Conservation (phyloP, 2,113 vertebrate genomes). For the Hucho hucho region DNA sequence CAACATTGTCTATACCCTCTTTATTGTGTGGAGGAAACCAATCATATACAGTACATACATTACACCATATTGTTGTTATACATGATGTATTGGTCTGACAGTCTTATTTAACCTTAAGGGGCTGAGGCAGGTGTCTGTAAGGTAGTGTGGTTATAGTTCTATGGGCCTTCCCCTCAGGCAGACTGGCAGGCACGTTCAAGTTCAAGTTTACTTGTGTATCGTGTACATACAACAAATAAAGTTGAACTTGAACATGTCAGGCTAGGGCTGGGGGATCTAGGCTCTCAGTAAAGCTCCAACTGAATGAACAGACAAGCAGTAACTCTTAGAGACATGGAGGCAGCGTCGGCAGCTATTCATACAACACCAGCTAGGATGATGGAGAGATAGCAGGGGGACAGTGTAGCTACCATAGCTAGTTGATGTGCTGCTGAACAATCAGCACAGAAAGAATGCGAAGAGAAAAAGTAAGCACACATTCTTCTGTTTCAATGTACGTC, state of each 20-base stretch:
- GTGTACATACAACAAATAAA: too few species aligned
- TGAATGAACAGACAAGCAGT: constrained; percentile 78
- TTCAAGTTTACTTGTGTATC: too few species aligned
- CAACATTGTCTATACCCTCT: constrained; percentile 45
- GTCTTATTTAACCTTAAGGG: constrained; percentile 35
- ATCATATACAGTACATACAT: constrained; percentile 23
- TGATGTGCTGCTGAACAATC: constrained; percentile 52
- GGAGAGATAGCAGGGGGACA: constrained; percentile 54
- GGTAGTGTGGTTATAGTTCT: constrained; percentile 24
- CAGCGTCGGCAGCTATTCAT: constrained; percentile 49
- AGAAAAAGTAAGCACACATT: constrained; percentile 5
- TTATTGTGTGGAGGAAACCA: constrained; percentile 3
- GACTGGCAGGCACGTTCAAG: not conserved
- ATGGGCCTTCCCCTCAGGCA: too few species aligned
- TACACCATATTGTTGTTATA: constrained; percentile 19
- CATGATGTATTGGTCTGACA: constrained; percentile 6
- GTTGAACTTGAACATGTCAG: constrained; percentile 30
- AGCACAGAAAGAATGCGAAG: constrained; percentile 43
- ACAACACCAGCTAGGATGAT: constrained; percentile 39
- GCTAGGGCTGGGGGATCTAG: constrained; percentile 41
- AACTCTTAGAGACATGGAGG: constrained; percentile 71
- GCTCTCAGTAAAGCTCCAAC: constrained; percentile 67
- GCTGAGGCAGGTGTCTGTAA: constrained; percentile 47
- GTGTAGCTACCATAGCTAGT: constrained; percentile 43
- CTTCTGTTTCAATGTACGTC: not conserved